Evolutionary conservation across 2,113 vertebrate species (phyloP).

Genomic region (Calyptommatus sinebrachiatus): DNA sequence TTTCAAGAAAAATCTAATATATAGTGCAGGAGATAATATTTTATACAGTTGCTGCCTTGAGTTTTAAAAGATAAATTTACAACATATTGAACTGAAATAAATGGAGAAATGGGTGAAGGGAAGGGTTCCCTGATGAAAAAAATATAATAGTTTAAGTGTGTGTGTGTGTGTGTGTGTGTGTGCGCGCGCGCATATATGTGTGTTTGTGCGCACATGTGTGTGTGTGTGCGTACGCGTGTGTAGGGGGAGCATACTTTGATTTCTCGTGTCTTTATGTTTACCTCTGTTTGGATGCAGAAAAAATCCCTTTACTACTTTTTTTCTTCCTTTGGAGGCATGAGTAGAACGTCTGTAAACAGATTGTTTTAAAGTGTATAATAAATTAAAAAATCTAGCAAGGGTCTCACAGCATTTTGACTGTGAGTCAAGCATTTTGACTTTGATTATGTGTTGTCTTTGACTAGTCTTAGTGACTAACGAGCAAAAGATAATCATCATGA

Average conservation of each 20-base stretch:
- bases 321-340: conserved; percentile 19
- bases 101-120: conserved; percentile 16
- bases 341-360: conserved; percentile 5
- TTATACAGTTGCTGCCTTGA: conserved; percentile 6
- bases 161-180: no score
- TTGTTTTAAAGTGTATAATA: conserved; percentile 10
- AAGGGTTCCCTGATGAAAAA: conserved; percentile 25
- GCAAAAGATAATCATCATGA: no score
- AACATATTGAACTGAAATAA: conserved; percentile 21
- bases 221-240: no score
- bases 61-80: conserved; percentile 39
- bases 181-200: no score
- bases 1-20: conserved; percentile 44
- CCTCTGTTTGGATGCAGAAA: neutral
- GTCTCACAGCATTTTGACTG: no score
- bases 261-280: conserved; percentile 14
- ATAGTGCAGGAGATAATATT: conserved; percentile 34
- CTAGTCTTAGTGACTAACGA: no score
- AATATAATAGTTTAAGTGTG: conserved; percentile 6
- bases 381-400: no score
- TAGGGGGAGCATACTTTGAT: conserved; percentile 43
- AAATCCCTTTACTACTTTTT: neutral
- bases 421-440: no score
- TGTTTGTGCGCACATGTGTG: no score
- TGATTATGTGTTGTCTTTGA: no score